These are phyloP conservation scores for Parambassis ranga DNA, from an alignment of 2,797 vertebrate genomes.

Conservation along the genomic window DNA sequence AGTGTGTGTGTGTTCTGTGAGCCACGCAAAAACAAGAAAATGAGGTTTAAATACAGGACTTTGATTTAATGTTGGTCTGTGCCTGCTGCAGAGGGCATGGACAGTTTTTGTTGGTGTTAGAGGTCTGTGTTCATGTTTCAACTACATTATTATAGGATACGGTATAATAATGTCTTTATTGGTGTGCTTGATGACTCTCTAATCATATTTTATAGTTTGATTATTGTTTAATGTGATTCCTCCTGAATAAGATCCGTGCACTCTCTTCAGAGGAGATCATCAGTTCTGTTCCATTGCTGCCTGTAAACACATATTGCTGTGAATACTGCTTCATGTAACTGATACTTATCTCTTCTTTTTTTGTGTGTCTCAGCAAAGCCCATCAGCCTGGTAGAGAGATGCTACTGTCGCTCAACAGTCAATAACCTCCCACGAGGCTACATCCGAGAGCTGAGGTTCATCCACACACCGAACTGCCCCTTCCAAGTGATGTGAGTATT, in stretches of 20 bases:
- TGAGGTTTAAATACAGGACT: background rate
- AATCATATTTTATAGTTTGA: background rate
- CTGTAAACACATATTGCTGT: background rate
- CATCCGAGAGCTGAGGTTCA: constrained; percentile 81
- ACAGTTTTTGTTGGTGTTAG: background rate
- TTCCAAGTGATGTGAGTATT: constrained; percentile 87
- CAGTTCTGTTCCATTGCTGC: background rate
- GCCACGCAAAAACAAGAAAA: background rate
- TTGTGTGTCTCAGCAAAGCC: constrained; percentile 80
- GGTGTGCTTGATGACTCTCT: too few species aligned
- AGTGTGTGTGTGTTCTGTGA: constrained; percentile 1
- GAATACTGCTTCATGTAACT: background rate
- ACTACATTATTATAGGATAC: too few species aligned
- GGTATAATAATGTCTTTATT: too few species aligned
- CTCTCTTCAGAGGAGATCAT: background rate
- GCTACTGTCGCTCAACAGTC: constrained; percentile 79
- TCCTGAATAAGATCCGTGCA: background rate
- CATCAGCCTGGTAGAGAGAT: constrained; percentile 83
- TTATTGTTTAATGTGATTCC: background rate
- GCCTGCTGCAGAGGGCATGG: too few species aligned
- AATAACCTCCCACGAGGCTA: constrained; percentile 69
- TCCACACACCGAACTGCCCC: constrained; percentile 84
- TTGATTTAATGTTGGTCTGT: background rate
- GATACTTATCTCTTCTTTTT: background rate
- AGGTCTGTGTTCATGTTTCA: background rate